Conservation (phyloP, 1,140 invertebrate genomes). For the Papilio polyxenes region DNA sequence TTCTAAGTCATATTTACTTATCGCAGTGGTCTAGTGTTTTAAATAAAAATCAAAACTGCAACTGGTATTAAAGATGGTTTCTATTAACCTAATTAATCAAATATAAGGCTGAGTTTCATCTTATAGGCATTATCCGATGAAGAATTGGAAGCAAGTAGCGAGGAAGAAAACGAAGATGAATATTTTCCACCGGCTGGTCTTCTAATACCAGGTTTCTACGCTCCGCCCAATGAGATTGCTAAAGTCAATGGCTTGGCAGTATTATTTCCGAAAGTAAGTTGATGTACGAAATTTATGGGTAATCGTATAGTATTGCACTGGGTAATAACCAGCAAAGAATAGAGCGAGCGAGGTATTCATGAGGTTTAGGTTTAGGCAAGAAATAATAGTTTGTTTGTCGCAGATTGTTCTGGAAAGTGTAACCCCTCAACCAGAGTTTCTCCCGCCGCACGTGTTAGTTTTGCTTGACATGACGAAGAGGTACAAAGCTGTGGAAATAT, state of each 20-base stretch:
- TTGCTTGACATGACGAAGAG: slow-evolving; percentile 63
- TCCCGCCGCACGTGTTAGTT: slow-evolving; percentile 66
- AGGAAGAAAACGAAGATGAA: slow-evolving; percentile 60
- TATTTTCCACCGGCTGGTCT: slow-evolving; percentile 70
- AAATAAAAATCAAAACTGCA: too few relatives aligned
- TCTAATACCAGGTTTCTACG: slow-evolving; percentile 68
- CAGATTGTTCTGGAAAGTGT: slow-evolving; percentile 63
- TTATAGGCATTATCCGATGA: slow-evolving; percentile 56
- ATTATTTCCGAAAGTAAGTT: slow-evolving; percentile 66
- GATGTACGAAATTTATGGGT: not conserved
- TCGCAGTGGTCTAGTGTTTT: too few relatives aligned
- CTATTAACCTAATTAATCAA: not conserved
- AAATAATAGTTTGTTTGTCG: slow-evolving; percentile 30
- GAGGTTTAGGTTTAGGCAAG: not conserved
- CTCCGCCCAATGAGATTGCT: slow-evolving; percentile 71
- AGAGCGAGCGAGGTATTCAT: too few relatives aligned
- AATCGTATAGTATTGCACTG: too few relatives aligned
- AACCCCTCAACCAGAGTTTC: slow-evolving; percentile 61
- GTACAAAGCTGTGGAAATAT: slow-evolving; percentile 56
- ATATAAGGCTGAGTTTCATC: not conserved
- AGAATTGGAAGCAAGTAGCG: slow-evolving; percentile 50
- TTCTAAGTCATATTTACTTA: too few relatives aligned
- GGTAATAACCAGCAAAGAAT: too few relatives aligned
- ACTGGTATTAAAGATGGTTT: too few relatives aligned
- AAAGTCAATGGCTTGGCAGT: slow-evolving; percentile 69